phyloP scores from a whole-genome alignment of 2,888 invertebrate species.

The Himalopsyche japonica region DNA sequence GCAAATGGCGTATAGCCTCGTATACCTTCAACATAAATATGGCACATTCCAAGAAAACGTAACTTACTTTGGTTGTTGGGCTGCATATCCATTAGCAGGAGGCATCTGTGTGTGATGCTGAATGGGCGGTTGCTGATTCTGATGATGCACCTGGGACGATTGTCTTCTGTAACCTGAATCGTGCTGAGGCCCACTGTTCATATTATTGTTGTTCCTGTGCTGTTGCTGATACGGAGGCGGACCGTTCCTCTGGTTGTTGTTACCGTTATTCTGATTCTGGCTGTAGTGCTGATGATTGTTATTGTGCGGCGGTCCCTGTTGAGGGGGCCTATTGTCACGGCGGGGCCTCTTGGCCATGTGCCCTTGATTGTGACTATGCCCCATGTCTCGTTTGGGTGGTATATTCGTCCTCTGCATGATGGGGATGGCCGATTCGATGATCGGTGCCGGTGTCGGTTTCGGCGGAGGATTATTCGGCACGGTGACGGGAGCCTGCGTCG shows the following conservation, averaged over 20 bases:
- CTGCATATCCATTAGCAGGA: constrained; percentile 10
- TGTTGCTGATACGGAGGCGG: not conserved
- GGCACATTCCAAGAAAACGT: not conserved
- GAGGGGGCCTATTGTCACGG: not conserved
- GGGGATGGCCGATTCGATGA: not conserved
- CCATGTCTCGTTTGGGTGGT: not conserved
- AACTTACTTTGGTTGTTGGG: constrained; percentile 12
- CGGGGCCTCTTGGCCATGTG: not conserved
- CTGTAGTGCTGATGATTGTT: not conserved
- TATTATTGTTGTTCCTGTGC: not conserved
- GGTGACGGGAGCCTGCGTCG: not conserved
- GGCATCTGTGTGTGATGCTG: constrained; percentile 19
- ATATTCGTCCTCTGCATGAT: not conserved
- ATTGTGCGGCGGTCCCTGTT: not conserved
- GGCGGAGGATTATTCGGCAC: not conserved
- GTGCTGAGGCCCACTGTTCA: not conserved
- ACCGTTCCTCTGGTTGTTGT: not conserved
- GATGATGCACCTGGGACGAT: constrained; percentile 2
- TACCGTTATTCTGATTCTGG: not conserved
- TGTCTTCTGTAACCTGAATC: not conserved
- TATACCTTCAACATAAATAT: too few relatives aligned
- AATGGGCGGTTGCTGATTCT: constrained; percentile 5
- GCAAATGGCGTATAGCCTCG: too few relatives aligned
- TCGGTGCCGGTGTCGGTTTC: not conserved
- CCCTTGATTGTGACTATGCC: not conserved